Evolutionary conservation across 2,113 vertebrate genomes (phyloP), one percentile per base, ranked within the genome.

Genomic region (Triplophysa tibetana): DNA sequence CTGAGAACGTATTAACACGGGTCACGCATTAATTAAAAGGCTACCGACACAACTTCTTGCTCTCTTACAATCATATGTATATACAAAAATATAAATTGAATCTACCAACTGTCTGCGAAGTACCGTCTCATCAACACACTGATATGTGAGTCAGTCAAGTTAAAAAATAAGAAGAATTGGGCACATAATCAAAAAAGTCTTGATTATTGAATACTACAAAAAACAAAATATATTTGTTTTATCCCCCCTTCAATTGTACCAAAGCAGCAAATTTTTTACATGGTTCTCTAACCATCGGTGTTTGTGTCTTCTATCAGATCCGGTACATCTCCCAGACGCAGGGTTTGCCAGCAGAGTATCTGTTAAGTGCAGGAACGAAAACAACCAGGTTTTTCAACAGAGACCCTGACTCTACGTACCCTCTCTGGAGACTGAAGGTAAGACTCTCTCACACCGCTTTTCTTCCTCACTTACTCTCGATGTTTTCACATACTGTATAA

Each of bases 311-410:
- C 87, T 80, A 86, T 81, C 90, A 99, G 98, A 99, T 99, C 88
- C 96, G 98, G 83, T 99, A 99, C 92, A 98, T 99, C 91, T 98
- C 98, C 75, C 98, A 99, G 92, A 99, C 98, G 0, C 98, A 99
- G 88, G 98, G 98, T 75, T 93, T 99, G 86, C 98, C 98, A 60
- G 97, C 98, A 65, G 98, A 99, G 89, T 99, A 98, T 91, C 94
- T 99, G 87, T 91, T 99, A 91, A 99, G 98, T 62, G 96, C 97
- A 41, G 98, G 98, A 83, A 98, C 98, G 43, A 99, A 99, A 93
- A 99, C 98, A 65, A 97, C 96, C 2, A 93, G 98, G 89, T 99
- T 99, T 93, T 99, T 99, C 93, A 99, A 98, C 92, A 96, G 97
- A 91, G 98, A 99, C 88, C 93, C 96, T 0, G 98, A 98, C 86